phyloP scores from a whole-genome alignment of 2,797 vertebrate genomes.

The Coluber constrictor region DNA sequence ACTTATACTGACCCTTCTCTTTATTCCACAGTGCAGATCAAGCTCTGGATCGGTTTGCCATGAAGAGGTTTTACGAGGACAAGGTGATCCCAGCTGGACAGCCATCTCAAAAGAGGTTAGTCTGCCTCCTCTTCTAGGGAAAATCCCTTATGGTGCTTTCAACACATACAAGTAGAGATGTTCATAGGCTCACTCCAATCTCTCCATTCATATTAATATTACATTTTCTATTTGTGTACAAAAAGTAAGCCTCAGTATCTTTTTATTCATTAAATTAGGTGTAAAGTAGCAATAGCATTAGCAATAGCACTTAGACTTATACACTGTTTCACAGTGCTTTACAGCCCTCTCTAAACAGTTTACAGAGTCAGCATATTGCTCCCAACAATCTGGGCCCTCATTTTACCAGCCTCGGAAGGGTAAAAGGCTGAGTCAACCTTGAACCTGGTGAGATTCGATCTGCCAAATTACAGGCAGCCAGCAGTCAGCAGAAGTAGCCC shows the following conservation, averaged over 20 bases:
- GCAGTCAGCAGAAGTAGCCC: too few relatives aligned
- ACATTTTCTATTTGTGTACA: not conserved
- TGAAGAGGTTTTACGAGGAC: conserved; percentile 99
- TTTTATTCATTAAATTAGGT: not conserved
- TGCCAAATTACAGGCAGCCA: too few relatives aligned
- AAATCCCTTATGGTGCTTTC: not conserved
- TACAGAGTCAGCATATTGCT: too few relatives aligned
- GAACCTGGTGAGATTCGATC: too few relatives aligned
- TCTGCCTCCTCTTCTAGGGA: not conserved
- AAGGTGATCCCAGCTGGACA: conserved; percentile 95
- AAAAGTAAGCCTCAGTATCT: not conserved
- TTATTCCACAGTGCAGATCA: conserved; percentile 82
- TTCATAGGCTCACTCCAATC: not conserved
- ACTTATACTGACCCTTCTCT: not conserved
- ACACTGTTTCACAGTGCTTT: too few relatives aligned
- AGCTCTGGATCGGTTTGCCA: conserved; percentile 96
- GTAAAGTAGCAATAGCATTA: not conserved
- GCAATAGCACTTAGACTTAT: too few relatives aligned
- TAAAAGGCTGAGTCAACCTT: too few relatives aligned
- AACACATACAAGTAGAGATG: not conserved
- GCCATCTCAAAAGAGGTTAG: conserved; percentile 95
- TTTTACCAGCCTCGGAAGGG: too few relatives aligned
- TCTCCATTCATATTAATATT: not conserved
- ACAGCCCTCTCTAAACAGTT: too few relatives aligned
- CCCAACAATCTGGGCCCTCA: too few relatives aligned